These are phyloP conservation scores for Heliconius nattereri DNA, from an alignment of 1,140 invertebrate species.

Conservation along the genomic window DNA sequence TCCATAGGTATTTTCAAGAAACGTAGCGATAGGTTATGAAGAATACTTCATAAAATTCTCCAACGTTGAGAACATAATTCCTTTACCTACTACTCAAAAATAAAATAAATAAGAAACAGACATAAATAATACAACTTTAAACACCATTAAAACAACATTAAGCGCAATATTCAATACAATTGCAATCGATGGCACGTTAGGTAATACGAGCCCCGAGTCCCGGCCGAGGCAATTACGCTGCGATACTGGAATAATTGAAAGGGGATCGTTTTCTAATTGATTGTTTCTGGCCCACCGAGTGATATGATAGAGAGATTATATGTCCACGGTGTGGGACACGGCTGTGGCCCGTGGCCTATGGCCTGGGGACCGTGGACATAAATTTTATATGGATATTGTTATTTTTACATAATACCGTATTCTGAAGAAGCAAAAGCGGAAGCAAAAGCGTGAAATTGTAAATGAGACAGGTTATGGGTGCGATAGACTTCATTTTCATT, in stretches of 20 bases:
- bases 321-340: constrained; percentile 39
- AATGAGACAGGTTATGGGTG: no score
- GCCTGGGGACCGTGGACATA: no score
- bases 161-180: constrained; percentile 19
- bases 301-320: constrained; percentile 73
- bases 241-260: constrained; percentile 73
- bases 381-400: not conserved
- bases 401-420: not conserved
- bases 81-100: no score
- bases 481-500: no score
- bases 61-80: no score
- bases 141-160: not conserved
- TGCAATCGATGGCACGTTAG: constrained; percentile 53
- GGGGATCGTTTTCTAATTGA: constrained; percentile 74
- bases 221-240: constrained; percentile 64
- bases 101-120: not conserved
- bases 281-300: constrained; percentile 71
- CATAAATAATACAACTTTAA: not conserved
- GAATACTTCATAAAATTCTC: no score
- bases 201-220: constrained; percentile 47
- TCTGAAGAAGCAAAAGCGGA: no score
- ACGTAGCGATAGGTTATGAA: no score
- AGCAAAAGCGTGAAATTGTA: no score
- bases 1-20: no score
- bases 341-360: no score